Conservation (phyloP, 2,113 vertebrate species). For the Pipa parva region DNA sequence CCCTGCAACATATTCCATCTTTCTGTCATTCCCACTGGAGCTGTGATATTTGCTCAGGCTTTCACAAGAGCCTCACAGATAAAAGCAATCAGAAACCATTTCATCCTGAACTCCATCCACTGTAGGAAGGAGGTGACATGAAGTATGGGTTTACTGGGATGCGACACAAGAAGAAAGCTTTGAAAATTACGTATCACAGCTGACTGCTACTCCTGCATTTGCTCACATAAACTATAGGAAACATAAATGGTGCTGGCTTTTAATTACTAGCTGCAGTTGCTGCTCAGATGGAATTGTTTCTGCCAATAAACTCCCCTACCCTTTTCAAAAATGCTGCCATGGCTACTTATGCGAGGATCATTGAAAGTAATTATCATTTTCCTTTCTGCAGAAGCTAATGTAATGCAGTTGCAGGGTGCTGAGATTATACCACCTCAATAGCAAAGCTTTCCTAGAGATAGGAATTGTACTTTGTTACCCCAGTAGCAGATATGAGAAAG, state of each 20-base stretch:
- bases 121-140: not conserved
- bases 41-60: conserved; percentile 28
- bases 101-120: conserved; percentile 32
- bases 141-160: not conserved
- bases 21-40: conserved; percentile 37
- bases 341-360: not conserved
- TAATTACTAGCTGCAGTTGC: not conserved
- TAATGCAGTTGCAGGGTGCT: not conserved
- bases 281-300: not conserved
- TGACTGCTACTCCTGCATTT: not conserved
- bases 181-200: not conserved
- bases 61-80: conserved; percentile 22
- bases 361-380: not conserved
- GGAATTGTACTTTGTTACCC: too few relatives aligned
- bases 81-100: conserved; percentile 40
- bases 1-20: conserved; percentile 40
- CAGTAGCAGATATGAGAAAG: too few relatives aligned
- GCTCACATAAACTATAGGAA: not conserved
- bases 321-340: not conserved
- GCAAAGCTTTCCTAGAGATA: too few relatives aligned
- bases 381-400: not conserved
- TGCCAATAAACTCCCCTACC: too few relatives aligned
- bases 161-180: not conserved
- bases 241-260: conserved; percentile 2
- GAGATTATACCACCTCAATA: too few relatives aligned